Evolutionary conservation across 2,888 invertebrate species (phyloP).

Genomic region (Tuberolachnus salignus): DNA sequence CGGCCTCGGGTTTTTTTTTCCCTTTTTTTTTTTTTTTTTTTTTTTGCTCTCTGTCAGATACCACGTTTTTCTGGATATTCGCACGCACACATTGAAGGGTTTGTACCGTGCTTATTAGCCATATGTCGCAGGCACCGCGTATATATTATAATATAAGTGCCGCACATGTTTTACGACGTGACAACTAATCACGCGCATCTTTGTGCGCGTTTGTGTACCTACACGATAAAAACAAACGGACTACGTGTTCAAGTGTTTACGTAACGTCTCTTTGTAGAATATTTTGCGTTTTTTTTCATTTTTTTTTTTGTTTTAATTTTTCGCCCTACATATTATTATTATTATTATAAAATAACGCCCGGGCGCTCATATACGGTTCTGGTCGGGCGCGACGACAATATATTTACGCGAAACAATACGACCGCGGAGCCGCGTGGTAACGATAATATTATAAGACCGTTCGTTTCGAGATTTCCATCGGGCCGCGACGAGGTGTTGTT

Average conservation of each 20-base stretch:
- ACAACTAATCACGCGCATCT: conserved; percentile 39
- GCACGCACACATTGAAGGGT: conserved; percentile 31
- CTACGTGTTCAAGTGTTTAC: conserved; percentile 51
- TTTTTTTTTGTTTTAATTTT: not conserved
- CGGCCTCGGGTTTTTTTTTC: not conserved
- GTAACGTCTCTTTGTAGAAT: conserved; percentile 27
- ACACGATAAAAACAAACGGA: conserved; percentile 31
- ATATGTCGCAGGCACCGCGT: conserved; percentile 14
- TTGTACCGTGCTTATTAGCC: conserved; percentile 26
- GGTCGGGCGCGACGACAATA: too few species aligned
- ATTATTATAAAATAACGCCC: too few species aligned
- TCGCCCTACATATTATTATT: too few species aligned
- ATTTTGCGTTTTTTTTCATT: conserved; percentile 16
- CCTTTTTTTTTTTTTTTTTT: too few species aligned
- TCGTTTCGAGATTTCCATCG: too few species aligned
- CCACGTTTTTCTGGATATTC: conserved; percentile 22
- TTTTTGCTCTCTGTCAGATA: too few species aligned
- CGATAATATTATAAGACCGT: too few species aligned
- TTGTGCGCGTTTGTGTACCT: conserved; percentile 16
- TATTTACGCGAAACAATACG: too few species aligned
- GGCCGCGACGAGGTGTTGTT: too few species aligned
- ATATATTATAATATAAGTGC: conserved; percentile 6
- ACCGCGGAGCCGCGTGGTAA: too few species aligned
- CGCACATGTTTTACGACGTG: conserved; percentile 43
- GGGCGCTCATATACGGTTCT: too few species aligned